Conservation (phyloP, 2,888 invertebrate genomes). For the Tetramorium bicarinatum region DNA sequence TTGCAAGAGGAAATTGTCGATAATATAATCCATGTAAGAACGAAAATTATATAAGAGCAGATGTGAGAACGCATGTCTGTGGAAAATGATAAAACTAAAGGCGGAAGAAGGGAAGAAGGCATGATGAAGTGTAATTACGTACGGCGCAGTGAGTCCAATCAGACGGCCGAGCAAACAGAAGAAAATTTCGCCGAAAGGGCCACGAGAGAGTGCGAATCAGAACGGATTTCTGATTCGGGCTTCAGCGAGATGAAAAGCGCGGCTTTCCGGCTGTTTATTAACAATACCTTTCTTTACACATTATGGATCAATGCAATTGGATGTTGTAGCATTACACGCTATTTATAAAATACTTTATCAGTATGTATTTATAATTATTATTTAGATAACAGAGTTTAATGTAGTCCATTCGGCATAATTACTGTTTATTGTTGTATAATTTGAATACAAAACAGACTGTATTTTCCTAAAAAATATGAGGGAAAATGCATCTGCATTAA, state of each 20-base stretch:
- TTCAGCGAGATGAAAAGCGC: neutral
- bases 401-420: neutral
- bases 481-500: neutral
- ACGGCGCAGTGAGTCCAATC: slow-evolving; percentile 72
- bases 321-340: neutral
- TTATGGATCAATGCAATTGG: neutral
- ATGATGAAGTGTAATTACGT: slow-evolving; percentile 68
- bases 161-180: slow-evolving; percentile 70
- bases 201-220: slow-evolving; percentile 30
- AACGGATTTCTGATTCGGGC: slow-evolving; percentile 40
- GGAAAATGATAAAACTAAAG: slow-evolving; percentile 43
- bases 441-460: neutral
- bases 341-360: neutral
- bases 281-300: neutral
- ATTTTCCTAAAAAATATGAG: neutral
- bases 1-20: slow-evolving; percentile 1
- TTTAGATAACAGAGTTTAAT: neutral
- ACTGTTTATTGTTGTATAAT: neutral
- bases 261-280: neutral
- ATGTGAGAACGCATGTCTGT: neutral
- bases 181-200: slow-evolving; percentile 59
- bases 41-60: neutral
- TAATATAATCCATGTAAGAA: slow-evolving; percentile 25
- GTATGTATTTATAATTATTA: slow-evolving; percentile 1
- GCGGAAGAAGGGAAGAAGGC: slow-evolving; percentile 22